Conservation (phyloP, 2,797 vertebrate species). For the Craterocephalus amniculus region DNA sequence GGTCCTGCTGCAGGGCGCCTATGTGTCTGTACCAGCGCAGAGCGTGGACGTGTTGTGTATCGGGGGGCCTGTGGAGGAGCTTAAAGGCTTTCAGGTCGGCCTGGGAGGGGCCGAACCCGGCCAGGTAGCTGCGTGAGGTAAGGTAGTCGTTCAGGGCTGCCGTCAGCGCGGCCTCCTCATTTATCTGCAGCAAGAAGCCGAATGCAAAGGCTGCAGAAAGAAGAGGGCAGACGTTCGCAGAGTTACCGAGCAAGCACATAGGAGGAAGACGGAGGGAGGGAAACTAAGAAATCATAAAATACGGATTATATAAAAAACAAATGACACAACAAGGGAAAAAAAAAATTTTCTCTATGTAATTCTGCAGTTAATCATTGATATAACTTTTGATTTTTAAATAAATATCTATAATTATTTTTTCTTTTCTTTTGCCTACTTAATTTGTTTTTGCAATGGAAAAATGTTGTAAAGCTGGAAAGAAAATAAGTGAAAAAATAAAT, state of each 20-base stretch:
- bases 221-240: slow-evolving; percentile 64
- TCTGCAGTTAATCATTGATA: no score
- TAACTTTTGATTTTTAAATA: no score
- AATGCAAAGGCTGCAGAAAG: slow-evolving; percentile 92
- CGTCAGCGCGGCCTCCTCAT: slow-evolving; percentile 86
- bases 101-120: slow-evolving; percentile 90
- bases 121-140: slow-evolving; percentile 94
- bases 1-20: slow-evolving; percentile 86
- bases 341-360: no score
- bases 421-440: no score
- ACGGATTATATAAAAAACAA: no score
- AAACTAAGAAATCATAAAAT: no score
- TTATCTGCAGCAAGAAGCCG: slow-evolving; percentile 90
- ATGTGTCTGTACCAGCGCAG: slow-evolving; percentile 97
- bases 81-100: slow-evolving; percentile 89
- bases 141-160: slow-evolving; percentile 92
- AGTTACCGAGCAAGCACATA: slow-evolving; percentile 38
- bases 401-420: no score
- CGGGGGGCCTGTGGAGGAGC: slow-evolving; percentile 86
- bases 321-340: no score
- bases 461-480: no score
- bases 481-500: no score
- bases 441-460: no score
- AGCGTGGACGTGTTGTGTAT: slow-evolving; percentile 86
- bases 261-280: no score